A percentile compares a stretch with the other conserved stretches of the same genome.
Evolutionary conservation across 1,140 invertebrate species (phyloP).

Genomic region (Drosophila parvula): DNA sequence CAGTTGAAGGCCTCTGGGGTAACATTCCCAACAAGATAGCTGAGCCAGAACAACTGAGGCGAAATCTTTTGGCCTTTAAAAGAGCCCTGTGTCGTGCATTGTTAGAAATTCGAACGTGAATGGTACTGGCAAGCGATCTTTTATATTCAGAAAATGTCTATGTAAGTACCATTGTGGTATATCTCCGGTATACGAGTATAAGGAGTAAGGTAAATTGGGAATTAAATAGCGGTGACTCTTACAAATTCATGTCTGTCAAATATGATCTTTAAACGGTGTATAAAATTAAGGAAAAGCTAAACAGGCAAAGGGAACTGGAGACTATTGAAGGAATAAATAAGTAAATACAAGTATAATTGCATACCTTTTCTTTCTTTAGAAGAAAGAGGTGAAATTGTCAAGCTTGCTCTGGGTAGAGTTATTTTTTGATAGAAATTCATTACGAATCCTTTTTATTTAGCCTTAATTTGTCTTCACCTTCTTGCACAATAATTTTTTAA

Average conservation of each 20-base stretch:
- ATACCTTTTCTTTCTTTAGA: no score
- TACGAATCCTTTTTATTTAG: no score
- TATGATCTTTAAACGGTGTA: not conserved
- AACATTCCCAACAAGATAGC: conserved; percentile 69
- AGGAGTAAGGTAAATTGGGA: not conserved
- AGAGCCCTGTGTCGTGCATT: conserved; percentile 24
- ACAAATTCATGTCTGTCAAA: not conserved
- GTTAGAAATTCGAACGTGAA: conserved; percentile 8
- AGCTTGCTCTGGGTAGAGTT: no score
- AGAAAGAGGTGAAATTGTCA: no score
- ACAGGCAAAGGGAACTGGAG: not conserved
- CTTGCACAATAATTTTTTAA: not conserved
- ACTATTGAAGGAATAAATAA: not conserved
- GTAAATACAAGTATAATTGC: no score
- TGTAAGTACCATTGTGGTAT: not conserved
- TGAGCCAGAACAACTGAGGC: conserved; percentile 54
- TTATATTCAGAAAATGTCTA: not conserved
- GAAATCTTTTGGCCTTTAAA: conserved; percentile 61
- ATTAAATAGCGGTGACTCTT: no score
- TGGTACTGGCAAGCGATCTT: conserved; percentile 3
- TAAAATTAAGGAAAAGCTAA: not conserved
- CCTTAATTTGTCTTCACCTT: not conserved
- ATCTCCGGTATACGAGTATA: no score
- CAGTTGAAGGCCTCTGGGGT: conserved; percentile 59
- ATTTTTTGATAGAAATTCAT: no score